Conservation (phyloP, 1,140 invertebrate species). For the Anoplophora glabripennis region DNA sequence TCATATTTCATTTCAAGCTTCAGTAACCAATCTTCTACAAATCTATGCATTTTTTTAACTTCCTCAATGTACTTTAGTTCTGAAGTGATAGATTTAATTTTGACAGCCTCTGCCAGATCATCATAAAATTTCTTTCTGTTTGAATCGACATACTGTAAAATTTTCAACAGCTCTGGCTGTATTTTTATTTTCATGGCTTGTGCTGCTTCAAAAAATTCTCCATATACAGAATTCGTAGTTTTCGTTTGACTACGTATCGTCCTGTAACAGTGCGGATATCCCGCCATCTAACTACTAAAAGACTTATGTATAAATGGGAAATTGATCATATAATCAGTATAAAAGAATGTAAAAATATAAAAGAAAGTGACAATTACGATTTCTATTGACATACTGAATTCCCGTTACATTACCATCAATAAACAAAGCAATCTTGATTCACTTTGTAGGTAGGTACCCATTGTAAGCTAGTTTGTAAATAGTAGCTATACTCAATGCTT, state of each 20-base stretch:
- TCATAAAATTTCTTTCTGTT: conserved; percentile 32
- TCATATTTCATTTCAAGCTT: conserved; percentile 41
- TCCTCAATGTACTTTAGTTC: conserved; percentile 34
- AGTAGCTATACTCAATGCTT: too few species aligned
- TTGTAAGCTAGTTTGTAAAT: too few species aligned
- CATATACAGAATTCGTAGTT: conserved; percentile 42
- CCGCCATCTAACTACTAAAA: conserved; percentile 30
- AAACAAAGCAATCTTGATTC: too few species aligned
- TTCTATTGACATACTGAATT: conserved; percentile 23
- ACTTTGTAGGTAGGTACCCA: too few species aligned
- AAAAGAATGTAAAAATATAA: conserved; percentile 41
- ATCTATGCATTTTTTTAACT: conserved; percentile 34
- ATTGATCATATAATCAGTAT: conserved; percentile 41
- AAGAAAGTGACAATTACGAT: conserved; percentile 36
- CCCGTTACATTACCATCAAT: too few species aligned
- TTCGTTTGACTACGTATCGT: conserved; percentile 46
- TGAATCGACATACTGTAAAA: conserved; percentile 42
- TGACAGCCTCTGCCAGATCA: conserved; percentile 37
- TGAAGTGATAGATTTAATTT: conserved; percentile 39
- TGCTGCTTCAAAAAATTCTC: conserved; percentile 38
- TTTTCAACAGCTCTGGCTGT: conserved; percentile 33
- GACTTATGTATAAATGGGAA: conserved; percentile 40
- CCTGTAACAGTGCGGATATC: conserved; percentile 44
- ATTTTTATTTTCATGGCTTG: conserved; percentile 43
- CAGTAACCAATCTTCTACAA: conserved; percentile 40